Evolutionary conservation across 2,888 invertebrate species (phyloP), one percentile per base, ranked within the genome.

Genomic region (Diachrysia chrysitis): DNA sequence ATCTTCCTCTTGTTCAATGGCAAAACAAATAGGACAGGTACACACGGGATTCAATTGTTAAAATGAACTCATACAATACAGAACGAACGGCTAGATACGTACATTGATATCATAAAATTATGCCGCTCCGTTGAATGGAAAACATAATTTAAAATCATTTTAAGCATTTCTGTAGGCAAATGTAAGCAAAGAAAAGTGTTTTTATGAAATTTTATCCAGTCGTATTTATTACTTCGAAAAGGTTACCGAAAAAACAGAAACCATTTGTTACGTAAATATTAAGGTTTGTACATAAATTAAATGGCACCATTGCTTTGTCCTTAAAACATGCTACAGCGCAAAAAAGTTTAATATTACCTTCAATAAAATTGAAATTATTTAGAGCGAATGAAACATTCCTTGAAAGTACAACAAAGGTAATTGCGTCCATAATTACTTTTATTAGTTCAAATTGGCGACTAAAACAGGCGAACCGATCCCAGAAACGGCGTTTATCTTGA

Each of bases 1-100:
- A 83, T 85, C 79, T 86, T 85, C 81, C 78, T 83, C 79, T 78
- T 82, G 80, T 82, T 79, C 75, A 80, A 79, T 71, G 82, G 82
- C 82, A 82, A 83, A 85, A 83, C 85, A 85, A 88, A 83, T 83
- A 79, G 84, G 82, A 84, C 83, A 82, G 83, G 83, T 83, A 84
- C 79, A 73, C 82, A 78, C 60, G 71, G 73, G 72, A 73, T 58
- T 54, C 51, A 55, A 85, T 87, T 88, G 90, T 89, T 82, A 61
- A 55, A 48, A n/a, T 32, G 63, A 80, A 85, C 79, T 77, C 62
- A 51, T 17, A 42, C 42, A 42, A 42, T 42, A 42, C 42, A 4
- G n/a, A 21, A 17, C 10, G 10, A 63, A 59, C 56, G 63, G 55
- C 63, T 72, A 64, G 61, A 66, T 73, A 42, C 46, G 46, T 46